Evolutionary conservation across 2,113 vertebrate species (phyloP).

Genomic region (Suricata suricatta): DNA sequence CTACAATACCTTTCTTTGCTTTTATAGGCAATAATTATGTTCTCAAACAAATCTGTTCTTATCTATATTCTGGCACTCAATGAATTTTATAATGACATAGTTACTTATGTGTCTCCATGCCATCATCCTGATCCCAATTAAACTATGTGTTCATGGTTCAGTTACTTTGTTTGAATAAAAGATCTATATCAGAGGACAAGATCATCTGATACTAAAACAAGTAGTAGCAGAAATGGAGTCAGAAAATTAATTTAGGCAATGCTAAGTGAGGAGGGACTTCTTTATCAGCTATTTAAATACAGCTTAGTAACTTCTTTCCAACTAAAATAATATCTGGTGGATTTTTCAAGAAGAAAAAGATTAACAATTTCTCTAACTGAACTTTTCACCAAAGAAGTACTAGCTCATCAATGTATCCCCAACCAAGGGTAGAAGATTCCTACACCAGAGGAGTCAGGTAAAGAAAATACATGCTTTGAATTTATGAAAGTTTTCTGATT

Average conservation of each 20-base stretch:
- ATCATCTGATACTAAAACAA: neutral
- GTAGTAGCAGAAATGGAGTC: neutral
- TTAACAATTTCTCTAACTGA: neutral
- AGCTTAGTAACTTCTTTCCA: neutral
- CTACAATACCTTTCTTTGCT: neutral
- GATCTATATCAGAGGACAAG: neutral
- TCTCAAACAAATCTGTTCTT: neutral
- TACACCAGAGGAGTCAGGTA: neutral
- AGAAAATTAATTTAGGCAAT: conserved; percentile 3
- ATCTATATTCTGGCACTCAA: neutral
- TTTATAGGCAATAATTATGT: neutral
- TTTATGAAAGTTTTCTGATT: neutral
- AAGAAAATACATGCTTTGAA: neutral
- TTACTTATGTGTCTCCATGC: neutral
- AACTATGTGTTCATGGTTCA: neutral
- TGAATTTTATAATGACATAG: neutral
- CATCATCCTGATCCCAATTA: neutral
- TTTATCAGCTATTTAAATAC: conserved; percentile 28
- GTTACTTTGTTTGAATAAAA: neutral
- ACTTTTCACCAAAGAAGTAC: neutral
- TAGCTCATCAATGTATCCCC: neutral
- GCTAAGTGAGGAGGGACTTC: neutral
- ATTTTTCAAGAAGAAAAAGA: conserved; percentile 29
- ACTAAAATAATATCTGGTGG: neutral
- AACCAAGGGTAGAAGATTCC: neutral